Conservation (phyloP, 2,888 invertebrate genomes). For the Tetramorium bicarinatum region DNA sequence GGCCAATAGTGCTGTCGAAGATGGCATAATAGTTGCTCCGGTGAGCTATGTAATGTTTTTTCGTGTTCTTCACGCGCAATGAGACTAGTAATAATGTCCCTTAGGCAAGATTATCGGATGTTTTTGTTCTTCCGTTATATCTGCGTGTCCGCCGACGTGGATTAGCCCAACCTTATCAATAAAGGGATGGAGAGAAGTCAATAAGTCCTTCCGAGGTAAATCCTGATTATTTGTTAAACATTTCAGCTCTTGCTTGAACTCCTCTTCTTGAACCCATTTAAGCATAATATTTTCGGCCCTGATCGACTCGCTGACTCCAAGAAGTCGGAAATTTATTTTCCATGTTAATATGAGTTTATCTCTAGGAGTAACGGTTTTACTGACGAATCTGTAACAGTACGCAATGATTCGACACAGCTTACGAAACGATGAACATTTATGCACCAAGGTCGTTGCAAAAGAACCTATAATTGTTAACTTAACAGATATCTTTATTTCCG, state of each 20-base stretch:
- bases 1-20: not conserved
- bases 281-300: not conserved
- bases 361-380: not conserved
- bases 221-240: too few relatives aligned
- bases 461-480: not conserved
- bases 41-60: not conserved
- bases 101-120: not conserved
- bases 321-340: too few relatives aligned
- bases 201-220: not conserved
- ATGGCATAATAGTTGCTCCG: not conserved
- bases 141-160: too few relatives aligned
- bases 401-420: not conserved
- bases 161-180: not conserved
- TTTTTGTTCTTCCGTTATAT: too few relatives aligned
- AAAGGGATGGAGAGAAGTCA: too few relatives aligned
- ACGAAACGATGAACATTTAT: not conserved
- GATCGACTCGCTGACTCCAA: not conserved
- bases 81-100: not conserved
- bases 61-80: conserved; percentile 55
- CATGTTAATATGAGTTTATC: too few relatives aligned
- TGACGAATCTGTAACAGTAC: not conserved
- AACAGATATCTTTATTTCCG: not conserved
- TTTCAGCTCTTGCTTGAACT: too few relatives aligned
- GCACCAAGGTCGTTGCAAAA: not conserved
- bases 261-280: too few relatives aligned